Evolutionary conservation across 2,888 invertebrate species (phyloP), one percentile per base, ranked within the genome.

Genomic region (Polymixis lichenea): DNA sequence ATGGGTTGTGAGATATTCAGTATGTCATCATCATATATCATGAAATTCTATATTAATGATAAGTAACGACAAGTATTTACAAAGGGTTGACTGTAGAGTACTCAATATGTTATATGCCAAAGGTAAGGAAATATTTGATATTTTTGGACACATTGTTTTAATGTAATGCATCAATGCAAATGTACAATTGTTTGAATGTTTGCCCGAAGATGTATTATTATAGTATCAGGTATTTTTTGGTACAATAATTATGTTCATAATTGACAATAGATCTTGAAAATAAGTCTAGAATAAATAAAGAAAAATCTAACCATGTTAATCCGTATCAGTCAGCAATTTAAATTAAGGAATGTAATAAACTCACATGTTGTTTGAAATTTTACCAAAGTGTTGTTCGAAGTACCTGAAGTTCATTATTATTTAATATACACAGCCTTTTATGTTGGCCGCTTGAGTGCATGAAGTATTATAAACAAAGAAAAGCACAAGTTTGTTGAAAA

Each of bases 321-420:
- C 28, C 49, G 1, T 51, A 67, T 70, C 32, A 75, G 22, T 55
- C 69, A 80, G 43, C 46, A 77, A 75, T 75, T 71, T 79, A 77
- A 82, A 83, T 80, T 83, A 86, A 76, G 61, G 64, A 79, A 75
- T 81, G 49, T 78, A 83, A 82, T 68, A 61, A 71, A 88, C 72
- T 83, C 46, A 80, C 78, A 79, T 60, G 60, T 80, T 84, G 68
- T 78, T 84, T 84, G 72, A 86, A 90, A 89, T 86, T 84, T 76
- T 83, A 91, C 93, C 93, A 93, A 93, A 93, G 93, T 92, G 91
- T 93, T 92, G 88, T 90, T 89, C 62, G 28, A 78, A 86, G 93
- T 93, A 93, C 93, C 93, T 93, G 93, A 93, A 84, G 77, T 77
- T 84, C 77, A 73, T 77, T 87, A n/a, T 77, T 77, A 51, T 70